Evolutionary conservation across 2,113 vertebrate species (phyloP), one percentile per base, ranked within the genome.

Genomic region (Mesoclemmys tuberculata): DNA sequence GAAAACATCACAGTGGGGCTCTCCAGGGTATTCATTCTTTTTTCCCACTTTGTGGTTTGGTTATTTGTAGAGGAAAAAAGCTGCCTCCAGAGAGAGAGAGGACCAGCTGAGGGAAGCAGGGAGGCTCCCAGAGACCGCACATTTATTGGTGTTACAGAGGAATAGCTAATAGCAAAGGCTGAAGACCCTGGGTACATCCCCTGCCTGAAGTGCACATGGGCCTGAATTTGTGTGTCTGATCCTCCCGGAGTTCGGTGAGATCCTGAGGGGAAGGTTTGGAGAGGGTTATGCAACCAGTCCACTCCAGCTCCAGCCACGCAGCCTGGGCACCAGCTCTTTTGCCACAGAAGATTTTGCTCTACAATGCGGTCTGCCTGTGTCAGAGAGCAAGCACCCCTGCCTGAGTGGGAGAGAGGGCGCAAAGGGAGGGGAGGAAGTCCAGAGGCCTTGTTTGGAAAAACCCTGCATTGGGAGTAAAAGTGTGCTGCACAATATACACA

Each of bases 331-430:
- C 41, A 13, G 71, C 12, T 24, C 71, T 24, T 94, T 96, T 88
- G 89, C 94, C 85, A 91, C 64, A 77, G 93, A 87, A 93, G 21
- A 80, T 4, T 71, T 10, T 84, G 88, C 90, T 96, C 44, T 82
- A 90, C 18, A 51, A 84, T 92, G 48, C 48, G 96, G 88, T 44
- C 80, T 90, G 91, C 91, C 58, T 90, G 88, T 38, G 93, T 93
- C 83, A 29, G 8, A n/a, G 16, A n/a, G 18, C 2, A 14, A 68
- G 64, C 18, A 16, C 35, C 18, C 16, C 46, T 82, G 51, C 80
- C 52, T 77, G 48, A 90, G 64, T 80, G 85, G 84, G 71, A 38
- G 90, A 85, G 90, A 31, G 52, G 75, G 54, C 5, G 35, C 90
- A 79, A 92, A 85, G 94, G 26, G 93, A 12, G 86, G 93, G 89